Evolutionary conservation across 2,113 vertebrate species (phyloP).

Genomic region (Charina bottae): DNA sequence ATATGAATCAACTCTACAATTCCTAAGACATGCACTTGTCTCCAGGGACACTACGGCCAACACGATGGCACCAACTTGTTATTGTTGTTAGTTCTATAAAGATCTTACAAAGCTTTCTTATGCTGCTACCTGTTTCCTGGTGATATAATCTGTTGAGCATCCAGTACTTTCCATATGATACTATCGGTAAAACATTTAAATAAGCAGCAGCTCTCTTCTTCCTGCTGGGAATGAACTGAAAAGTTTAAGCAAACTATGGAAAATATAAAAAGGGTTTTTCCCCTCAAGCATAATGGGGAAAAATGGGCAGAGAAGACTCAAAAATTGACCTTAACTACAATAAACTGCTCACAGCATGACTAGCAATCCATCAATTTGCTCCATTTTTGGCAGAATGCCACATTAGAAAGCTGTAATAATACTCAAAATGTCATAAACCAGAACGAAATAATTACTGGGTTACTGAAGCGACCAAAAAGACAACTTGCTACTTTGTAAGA

Average conservation of each 20-base stretch:
- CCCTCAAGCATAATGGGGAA: constrained; percentile 12
- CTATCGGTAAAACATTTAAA: constrained; percentile 34
- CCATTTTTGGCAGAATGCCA: constrained; percentile 30
- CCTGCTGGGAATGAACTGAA: constrained; percentile 22
- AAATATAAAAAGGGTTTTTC: constrained; percentile 44
- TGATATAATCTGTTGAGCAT: constrained; percentile 10
- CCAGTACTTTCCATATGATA: neutral
- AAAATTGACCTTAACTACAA: constrained; percentile 47
- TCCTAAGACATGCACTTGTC: neutral
- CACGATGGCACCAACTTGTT: neutral
- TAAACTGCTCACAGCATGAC: constrained; percentile 13
- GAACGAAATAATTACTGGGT: neutral
- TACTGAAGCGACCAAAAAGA: neutral
- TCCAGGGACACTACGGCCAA: neutral
- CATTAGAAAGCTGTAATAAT: constrained; percentile 13
- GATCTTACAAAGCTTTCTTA: neutral
- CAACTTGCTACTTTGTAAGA: neutral
- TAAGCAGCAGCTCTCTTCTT: constrained; percentile 16
- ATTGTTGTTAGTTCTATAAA: neutral
- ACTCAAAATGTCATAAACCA: neutral
- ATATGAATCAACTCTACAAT: neutral
- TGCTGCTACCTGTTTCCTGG: constrained; percentile 11
- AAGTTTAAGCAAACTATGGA: constrained; percentile 35
- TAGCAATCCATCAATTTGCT: constrained; percentile 34
- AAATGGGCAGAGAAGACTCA: constrained; percentile 30